Percentiles rank a stretch among this genome's conserved stretches.
Evolutionary conservation across 2,797 vertebrate genomes (phyloP).

Genomic region (Meriones psammophilus): DNA sequence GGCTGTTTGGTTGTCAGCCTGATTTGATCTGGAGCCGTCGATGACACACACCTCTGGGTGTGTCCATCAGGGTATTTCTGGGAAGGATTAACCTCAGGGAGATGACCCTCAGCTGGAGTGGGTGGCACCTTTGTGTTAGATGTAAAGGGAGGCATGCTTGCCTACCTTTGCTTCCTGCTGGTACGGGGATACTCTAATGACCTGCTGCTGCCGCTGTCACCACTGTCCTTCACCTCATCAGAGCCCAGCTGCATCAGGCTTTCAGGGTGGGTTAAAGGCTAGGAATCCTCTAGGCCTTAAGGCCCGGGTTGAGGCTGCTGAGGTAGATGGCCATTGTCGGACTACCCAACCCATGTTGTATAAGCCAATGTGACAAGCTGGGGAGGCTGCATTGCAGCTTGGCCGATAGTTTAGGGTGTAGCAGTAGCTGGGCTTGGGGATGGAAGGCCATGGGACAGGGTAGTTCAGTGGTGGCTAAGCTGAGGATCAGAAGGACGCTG

Average conservation of each 20-base stretch:
- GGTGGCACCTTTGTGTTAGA: not conserved
- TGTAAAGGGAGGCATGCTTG: not conserved
- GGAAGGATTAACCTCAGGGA: not conserved
- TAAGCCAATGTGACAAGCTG: not conserved
- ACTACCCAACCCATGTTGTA: not conserved
- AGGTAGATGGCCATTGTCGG: not conserved
- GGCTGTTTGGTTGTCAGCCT: not conserved
- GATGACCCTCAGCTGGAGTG: not conserved
- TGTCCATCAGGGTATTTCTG: not conserved
- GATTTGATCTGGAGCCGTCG: not conserved
- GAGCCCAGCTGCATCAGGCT: not conserved
- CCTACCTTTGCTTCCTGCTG: not conserved
- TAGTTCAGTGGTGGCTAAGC: too few species aligned
- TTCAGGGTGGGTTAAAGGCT: not conserved
- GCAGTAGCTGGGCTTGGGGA: not conserved
- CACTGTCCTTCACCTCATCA: not conserved
- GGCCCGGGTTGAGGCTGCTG: too few species aligned
- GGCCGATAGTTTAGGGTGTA: not conserved
- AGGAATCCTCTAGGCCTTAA: not conserved
- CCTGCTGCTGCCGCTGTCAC: not conserved
- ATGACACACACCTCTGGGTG: not conserved
- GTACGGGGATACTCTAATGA: not conserved
- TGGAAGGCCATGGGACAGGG: not conserved
- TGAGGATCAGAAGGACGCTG: not conserved
- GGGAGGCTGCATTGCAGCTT: not conserved